Base-by-base conservation (phyloP, 2,113 vertebrate species). In the Tretioscincus oriximinensis region DNA sequence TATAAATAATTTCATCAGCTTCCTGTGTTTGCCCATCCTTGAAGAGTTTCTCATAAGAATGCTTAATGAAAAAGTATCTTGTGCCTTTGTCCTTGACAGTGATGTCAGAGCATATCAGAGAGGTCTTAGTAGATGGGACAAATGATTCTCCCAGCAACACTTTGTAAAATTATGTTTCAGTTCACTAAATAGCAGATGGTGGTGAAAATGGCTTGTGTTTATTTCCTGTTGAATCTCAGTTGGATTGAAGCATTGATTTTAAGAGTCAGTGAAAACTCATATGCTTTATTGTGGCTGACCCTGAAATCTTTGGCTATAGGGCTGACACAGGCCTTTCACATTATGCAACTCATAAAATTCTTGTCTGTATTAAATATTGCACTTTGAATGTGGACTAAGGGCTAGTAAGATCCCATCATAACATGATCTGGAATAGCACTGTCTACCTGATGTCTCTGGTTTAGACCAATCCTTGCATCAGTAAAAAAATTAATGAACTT, bases 1-100 rank as follows among this genome's bases (percentile, higher is more conserved):
- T 84, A 65, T 92, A 92, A 91, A 89, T 91, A 89, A 90, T 91
- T 77, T 88, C 73, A 75, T 88, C 87, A 89, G 4, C 78, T 73
- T 90, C 70, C 85, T 78, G 63, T 91, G 85, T 90, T 90, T 91
- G 84, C 77, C 90, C 88, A 91, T 93, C 89, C 90, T 91, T 92
- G 80, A 93, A 92, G 78, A 91, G 74, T 86, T 90, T 82, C 14
- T 91, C 83, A 61, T 86, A 73, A 47, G 78, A 73, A 31, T 78
- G 81, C 54, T 87, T 92, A 90, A 91, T 92, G 86, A 91, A 90
- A 92, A 94, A 72, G 68, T 90, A 76, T 81, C 83, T 84, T 1
- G 2, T 71, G 73, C 68, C 82, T 93, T 93, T 91, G 89, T 90
- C 85, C 92, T 93, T 94, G 93, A 88, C 82, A 72, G 12, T 88